Evolutionary conservation across 2,113 vertebrate species (phyloP), one percentile per base, ranked within the genome.

Genomic region (Tetrao urogallus): DNA sequence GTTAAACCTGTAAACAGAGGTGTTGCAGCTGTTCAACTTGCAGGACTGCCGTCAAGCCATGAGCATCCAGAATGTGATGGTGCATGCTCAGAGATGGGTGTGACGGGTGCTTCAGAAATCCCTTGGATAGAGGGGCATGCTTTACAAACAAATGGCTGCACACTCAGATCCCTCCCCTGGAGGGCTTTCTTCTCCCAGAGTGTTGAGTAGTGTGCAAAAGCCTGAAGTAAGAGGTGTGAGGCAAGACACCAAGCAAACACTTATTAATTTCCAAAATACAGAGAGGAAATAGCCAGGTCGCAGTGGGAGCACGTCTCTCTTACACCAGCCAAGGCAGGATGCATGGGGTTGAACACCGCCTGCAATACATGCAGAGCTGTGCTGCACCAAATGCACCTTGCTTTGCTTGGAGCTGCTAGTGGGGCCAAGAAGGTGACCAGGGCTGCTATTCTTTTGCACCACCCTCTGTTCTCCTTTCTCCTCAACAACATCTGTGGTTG

Each of bases 231-330:
- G 50, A 43, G 13, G 7, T 28, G 15, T 75, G 36, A 82, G 69
- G n/a, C 54, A 74, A 74, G 58, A 36, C 8, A 27, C 2, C 8
- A 15, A 45, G 3, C 43, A 16, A n/a, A 58, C 30, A 32, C 66
- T 72, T 21, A 19, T 36, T 15, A 19, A 7, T 27, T 16, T 66
- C 52, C 27, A 27, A 52, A 27, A 32, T 19, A 19, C 3, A 14
- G 32, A 52, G 27, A 64, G n/a, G 32, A 58, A 65, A 72, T 32
- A 36, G 5, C 21, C 21, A 6, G 22, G 16, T 38, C 13, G 36
- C 9, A 0, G 0, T 11, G 19, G 10, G 45, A 38, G 7, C 11
- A 3, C 3, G 1, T 11, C 43, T 40, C 8, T 36, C 43, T 24
- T 15, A 45, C 43, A n/a, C 11, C 52, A 66, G 66, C 50, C 7